phyloP scores from a whole-genome alignment of 2,113 vertebrate species.

The Embiotoca jacksoni region DNA sequence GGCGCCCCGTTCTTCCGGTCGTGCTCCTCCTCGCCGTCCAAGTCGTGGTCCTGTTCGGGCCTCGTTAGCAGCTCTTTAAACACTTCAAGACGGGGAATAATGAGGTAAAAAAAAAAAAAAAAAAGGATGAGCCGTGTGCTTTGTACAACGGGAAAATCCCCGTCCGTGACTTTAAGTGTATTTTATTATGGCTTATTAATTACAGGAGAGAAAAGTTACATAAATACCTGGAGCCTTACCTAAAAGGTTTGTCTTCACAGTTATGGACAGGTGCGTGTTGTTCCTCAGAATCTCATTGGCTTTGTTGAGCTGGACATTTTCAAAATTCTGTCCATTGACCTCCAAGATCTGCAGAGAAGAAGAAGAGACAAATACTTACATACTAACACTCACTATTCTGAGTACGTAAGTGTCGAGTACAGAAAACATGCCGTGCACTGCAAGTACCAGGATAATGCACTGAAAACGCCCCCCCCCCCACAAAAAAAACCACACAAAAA shows the following conservation, averaged over 20 bases:
- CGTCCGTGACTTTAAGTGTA: too few relatives aligned
- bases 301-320: constrained; percentile 97
- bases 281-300: constrained; percentile 98
- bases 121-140: too few relatives aligned
- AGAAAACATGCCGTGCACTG: too few relatives aligned
- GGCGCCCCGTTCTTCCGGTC: constrained; percentile 96
- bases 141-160: too few relatives aligned
- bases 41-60: constrained; percentile 88
- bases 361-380: constrained; percentile 31
- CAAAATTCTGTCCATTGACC: constrained; percentile 99
- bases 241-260: constrained; percentile 99
- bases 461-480: too few relatives aligned
- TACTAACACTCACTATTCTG: too few relatives aligned
- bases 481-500: too few relatives aligned
- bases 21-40: constrained; percentile 88
- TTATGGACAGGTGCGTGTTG: constrained; percentile 99
- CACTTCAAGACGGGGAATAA: constrained; percentile 79
- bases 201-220: too few relatives aligned
- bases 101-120: not conserved
- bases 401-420: too few relatives aligned
- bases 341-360: constrained; percentile 91
- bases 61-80: constrained; percentile 96
- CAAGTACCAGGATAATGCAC: too few relatives aligned
- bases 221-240: constrained; percentile 80
- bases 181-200: too few relatives aligned